phyloP scores from a whole-genome alignment of 2,888 invertebrate species.

The Cryptophagus acutangulus region DNA sequence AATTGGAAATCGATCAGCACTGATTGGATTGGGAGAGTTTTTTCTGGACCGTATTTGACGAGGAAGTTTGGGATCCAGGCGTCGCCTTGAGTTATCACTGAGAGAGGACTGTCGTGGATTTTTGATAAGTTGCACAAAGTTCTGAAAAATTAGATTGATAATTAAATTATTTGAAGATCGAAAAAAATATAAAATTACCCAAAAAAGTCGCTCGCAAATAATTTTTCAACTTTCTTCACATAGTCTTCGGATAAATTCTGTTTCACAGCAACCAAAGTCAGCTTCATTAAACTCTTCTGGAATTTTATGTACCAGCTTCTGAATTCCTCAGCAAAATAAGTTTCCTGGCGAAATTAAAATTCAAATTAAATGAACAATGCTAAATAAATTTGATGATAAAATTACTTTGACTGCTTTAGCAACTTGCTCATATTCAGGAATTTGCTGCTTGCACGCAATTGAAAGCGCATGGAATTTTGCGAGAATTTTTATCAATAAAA shows the following conservation, averaged over 20 bases:
- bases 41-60: constrained; percentile 45
- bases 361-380: background rate
- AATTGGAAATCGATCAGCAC: constrained; percentile 69
- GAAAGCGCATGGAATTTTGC: constrained; percentile 49
- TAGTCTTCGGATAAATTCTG: constrained; percentile 49
- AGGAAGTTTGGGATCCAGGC: constrained; percentile 74
- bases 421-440: constrained; percentile 38
- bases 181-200: constrained; percentile 17
- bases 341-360: constrained; percentile 46
- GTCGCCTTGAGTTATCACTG: constrained; percentile 65
- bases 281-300: constrained; percentile 48
- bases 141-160: constrained; percentile 12
- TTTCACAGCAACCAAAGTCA: constrained; percentile 60
- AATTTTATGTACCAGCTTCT: constrained; percentile 57
- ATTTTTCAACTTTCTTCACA: constrained; percentile 23
- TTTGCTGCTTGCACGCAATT: constrained; percentile 47
- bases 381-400: background rate
- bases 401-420: constrained; percentile 22
- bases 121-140: constrained; percentile 18
- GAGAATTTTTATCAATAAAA: constrained; percentile 41
- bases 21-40: constrained; percentile 44
- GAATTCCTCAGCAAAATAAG: constrained; percentile 54
- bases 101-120: constrained; percentile 16
- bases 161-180: background rate
- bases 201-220: constrained; percentile 26